Evolutionary conservation across 2,113 vertebrate species (phyloP).

Genomic region (Tamias sibiricus): DNA sequence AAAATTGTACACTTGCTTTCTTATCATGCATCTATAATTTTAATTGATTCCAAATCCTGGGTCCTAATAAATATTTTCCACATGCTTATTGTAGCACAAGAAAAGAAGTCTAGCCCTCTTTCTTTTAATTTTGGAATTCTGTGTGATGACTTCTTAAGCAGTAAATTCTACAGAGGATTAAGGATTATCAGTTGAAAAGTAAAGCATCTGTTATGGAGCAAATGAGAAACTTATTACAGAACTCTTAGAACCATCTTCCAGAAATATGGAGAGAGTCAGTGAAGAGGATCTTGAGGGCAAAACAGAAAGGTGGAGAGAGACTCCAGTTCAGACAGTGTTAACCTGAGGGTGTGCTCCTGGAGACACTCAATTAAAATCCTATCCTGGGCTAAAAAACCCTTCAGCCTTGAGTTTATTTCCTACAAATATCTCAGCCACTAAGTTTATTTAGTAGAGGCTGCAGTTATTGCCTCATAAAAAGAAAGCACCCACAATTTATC

Average conservation of each 20-base stretch:
- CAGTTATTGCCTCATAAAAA: slow-evolving; percentile 68
- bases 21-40: background rate
- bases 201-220: background rate
- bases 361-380: slow-evolving; percentile 44
- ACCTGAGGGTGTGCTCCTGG: background rate
- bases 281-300: slow-evolving; percentile 48
- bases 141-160: background rate
- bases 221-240: slow-evolving; percentile 38
- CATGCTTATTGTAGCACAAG: background rate
- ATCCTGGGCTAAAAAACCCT: slow-evolving; percentile 30
- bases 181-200: background rate
- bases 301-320: background rate
- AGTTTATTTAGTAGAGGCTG: slow-evolving; percentile 61
- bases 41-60: background rate
- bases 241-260: slow-evolving; percentile 14
- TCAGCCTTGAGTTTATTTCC: slow-evolving; percentile 67
- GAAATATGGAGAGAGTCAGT: slow-evolving; percentile 30
- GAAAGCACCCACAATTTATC: slow-evolving; percentile 42
- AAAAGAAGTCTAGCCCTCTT: background rate
- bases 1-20: background rate
- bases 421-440: slow-evolving; percentile 55
- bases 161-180: background rate
- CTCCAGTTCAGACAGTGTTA: background rate
- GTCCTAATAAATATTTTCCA: background rate
- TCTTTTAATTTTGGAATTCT: background rate